phyloP scores from a whole-genome alignment of 2,888 invertebrate genomes.

The Lithodes maja region DNA sequence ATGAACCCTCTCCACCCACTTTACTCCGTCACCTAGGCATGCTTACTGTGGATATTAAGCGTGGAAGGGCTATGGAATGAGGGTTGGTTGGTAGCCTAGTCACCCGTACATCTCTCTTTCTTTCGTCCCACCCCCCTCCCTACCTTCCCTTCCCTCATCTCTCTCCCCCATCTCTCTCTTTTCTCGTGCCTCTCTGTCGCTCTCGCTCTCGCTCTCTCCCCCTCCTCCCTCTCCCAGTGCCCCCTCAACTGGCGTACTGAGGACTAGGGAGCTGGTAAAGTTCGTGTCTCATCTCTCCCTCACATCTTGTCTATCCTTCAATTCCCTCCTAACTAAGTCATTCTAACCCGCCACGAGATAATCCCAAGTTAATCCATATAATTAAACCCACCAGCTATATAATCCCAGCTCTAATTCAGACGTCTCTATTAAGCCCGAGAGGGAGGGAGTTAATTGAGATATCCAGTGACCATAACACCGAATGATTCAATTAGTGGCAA shows the following conservation, averaged over 20 bases:
- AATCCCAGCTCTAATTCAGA: too few relatives aligned
- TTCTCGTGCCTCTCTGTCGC: background rate
- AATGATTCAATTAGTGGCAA: background rate
- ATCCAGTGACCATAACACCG: background rate
- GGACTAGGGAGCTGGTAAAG: background rate
- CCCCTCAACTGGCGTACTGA: background rate
- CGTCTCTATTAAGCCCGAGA: background rate
- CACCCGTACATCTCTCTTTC: background rate
- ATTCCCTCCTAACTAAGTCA: background rate
- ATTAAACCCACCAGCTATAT: too few relatives aligned
- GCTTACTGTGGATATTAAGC: background rate
- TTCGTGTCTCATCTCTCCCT: slow-evolving; percentile 1
- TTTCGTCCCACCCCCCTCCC: background rate
- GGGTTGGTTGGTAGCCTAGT: background rate
- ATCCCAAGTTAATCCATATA: too few relatives aligned
- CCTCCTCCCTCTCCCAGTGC: background rate
- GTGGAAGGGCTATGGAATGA: background rate
- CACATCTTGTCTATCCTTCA: background rate
- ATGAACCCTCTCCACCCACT: background rate
- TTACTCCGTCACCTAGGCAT: background rate
- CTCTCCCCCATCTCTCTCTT: background rate
- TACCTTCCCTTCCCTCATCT: background rate
- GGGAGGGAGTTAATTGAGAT: background rate
- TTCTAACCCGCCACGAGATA: too few relatives aligned
- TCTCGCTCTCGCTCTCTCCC: background rate